Percentiles rank a stretch among this genome's conserved stretches.
Conservation (phyloP, 2,888 invertebrate genomes). For the Endomychus coccineus region DNA sequence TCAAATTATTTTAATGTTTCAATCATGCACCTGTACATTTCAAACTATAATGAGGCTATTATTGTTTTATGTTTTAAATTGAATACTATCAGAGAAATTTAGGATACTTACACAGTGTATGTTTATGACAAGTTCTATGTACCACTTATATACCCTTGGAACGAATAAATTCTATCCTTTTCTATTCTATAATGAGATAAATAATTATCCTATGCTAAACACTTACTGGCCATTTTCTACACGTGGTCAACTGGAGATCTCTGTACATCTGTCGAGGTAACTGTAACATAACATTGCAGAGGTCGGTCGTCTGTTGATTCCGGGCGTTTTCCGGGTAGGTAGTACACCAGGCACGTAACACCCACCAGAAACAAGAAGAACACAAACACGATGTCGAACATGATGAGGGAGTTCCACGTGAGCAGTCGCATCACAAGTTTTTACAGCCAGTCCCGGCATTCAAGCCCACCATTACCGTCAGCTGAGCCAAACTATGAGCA, state of each 20-base stretch:
- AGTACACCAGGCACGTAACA: constrained; percentile 75
- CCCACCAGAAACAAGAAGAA: constrained; percentile 80
- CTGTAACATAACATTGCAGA: constrained; percentile 40
- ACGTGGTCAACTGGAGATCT: constrained; percentile 42
- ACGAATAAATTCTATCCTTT: too few species aligned
- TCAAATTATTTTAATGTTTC: too few species aligned
- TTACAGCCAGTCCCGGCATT: constrained; percentile 7
- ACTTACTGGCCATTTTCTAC: constrained; percentile 32
- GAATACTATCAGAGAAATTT: too few species aligned
- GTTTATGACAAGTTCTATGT: too few species aligned
- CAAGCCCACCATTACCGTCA: constrained; percentile 8
- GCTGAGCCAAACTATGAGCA: neutral
- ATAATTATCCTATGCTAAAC: too few species aligned
- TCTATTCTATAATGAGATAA: too few species aligned
- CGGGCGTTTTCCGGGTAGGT: constrained; percentile 56
- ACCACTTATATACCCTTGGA: too few species aligned
- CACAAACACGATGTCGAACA: constrained; percentile 83
- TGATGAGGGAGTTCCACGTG: constrained; percentile 79
- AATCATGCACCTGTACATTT: too few species aligned
- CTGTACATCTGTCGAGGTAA: constrained; percentile 33
- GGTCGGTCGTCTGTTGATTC: constrained; percentile 45
- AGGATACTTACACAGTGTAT: too few species aligned
- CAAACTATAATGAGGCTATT: too few species aligned
- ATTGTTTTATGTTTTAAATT: too few species aligned
- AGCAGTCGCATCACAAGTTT: constrained; percentile 69